A percentile compares a stretch with the other conserved stretches of the same genome.
These are phyloP conservation scores for Aphaenogaster rudis DNA, from an alignment of 1,140 invertebrate species.

Conservation along the genomic window DNA sequence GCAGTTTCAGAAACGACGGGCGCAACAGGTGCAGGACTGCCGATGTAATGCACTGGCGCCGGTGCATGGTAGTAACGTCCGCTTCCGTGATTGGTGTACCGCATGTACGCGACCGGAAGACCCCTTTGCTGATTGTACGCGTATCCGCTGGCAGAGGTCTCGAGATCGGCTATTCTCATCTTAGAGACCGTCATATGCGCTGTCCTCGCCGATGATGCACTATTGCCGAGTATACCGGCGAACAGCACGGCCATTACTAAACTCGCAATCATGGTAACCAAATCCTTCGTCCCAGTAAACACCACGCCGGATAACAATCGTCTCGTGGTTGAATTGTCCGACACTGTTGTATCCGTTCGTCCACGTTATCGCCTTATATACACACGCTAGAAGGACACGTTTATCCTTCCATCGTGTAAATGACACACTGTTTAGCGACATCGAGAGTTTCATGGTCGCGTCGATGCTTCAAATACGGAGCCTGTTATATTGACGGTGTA, in stretches of 20 bases:
- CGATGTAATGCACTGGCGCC: slow-evolving; percentile 75
- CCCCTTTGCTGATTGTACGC: slow-evolving; percentile 81
- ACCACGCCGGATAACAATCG: slow-evolving; percentile 8
- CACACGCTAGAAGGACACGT: slow-evolving; percentile 38
- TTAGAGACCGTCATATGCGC: slow-evolving; percentile 79
- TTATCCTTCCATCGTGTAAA: slow-evolving; percentile 4
- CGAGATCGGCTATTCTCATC: slow-evolving; percentile 81
- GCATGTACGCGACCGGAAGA: slow-evolving; percentile 81
- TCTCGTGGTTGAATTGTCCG: slow-evolving; percentile 24
- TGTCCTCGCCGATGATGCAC: slow-evolving; percentile 35
- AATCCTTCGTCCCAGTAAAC: not conserved
- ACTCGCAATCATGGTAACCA: slow-evolving; percentile 36
- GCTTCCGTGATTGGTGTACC: slow-evolving; percentile 82
- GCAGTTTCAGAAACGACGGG: slow-evolving; percentile 57
- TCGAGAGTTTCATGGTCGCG: slow-evolving; percentile 39
- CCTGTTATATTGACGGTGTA: not conserved
- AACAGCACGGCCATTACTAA: slow-evolving; percentile 24
- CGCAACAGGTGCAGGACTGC: slow-evolving; percentile 77
- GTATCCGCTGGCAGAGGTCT: slow-evolving; percentile 82
- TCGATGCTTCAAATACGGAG: slow-evolving; percentile 6
- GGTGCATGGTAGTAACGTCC: slow-evolving; percentile 75
- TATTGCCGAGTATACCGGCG: not conserved
- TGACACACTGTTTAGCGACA: not conserved
- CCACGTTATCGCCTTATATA: slow-evolving; percentile 69
- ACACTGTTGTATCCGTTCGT: slow-evolving; percentile 52